A percentile compares a stretch with the other conserved stretches of the same genome.
These are phyloP conservation scores for Melitaea athalia DNA, from an alignment of 2,888 invertebrate genomes.

Conservation along the genomic window DNA sequence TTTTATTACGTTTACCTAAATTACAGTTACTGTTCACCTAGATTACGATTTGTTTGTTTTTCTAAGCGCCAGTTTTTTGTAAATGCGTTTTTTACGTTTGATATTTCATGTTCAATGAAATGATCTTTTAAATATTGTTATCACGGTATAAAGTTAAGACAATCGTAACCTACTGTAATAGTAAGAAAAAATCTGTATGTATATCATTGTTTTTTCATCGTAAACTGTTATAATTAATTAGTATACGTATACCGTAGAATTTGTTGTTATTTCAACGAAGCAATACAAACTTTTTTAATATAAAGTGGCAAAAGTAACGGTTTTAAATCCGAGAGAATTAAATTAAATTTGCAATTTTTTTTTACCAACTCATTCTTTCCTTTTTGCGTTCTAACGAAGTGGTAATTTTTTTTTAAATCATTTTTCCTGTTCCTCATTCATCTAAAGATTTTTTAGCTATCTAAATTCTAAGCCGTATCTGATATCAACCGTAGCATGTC, in stretches of 20 bases:
- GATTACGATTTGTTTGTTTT: too few species aligned
- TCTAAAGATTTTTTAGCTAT: not conserved
- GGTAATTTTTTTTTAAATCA: not conserved
- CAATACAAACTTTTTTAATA: too few species aligned
- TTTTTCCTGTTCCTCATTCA: not conserved
- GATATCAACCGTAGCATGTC: constrained; percentile 12
- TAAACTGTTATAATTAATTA: not conserved
- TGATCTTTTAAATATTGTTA: too few species aligned
- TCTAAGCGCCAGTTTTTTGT: not conserved
- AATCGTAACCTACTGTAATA: too few species aligned
- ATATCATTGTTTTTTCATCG: not conserved
- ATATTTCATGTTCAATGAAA: too few species aligned
- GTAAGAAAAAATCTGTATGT: too few species aligned
- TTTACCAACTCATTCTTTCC: not conserved
- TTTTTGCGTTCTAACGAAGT: not conserved
- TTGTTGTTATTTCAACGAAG: too few species aligned
- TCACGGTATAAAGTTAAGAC: too few species aligned
- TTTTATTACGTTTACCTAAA: not conserved
- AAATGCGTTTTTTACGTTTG: not conserved
- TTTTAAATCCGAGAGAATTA: too few species aligned
- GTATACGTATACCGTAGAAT: too few species aligned
- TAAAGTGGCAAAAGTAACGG: too few species aligned
- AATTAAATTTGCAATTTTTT: not conserved
- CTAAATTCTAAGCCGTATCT: not conserved
- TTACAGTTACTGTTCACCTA: not conserved